A percentile compares a stretch with the other conserved stretches of the same genome.
Evolutionary conservation across 37 sponge, comb jelly and placozoan genomes (phyloP).

Genomic region (Eunapius fragilis): DNA sequence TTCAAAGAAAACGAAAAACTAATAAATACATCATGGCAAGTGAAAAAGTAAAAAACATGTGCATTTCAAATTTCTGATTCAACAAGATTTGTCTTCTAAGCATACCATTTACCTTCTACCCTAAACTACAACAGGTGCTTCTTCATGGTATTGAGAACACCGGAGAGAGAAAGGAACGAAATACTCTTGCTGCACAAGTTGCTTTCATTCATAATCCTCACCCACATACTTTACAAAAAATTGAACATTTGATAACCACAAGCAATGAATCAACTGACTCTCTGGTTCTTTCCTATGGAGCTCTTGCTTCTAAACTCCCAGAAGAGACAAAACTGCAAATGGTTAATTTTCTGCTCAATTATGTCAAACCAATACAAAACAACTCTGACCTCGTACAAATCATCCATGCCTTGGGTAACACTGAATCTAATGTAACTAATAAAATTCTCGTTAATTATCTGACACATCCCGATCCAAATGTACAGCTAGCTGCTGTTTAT

Average conservation of each 20-base stretch:
- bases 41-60: too few species aligned
- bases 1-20: too few species aligned
- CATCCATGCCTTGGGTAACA: slow-evolving; percentile 56
- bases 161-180: slow-evolving; percentile 11
- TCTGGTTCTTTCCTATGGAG: slow-evolving; percentile 34
- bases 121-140: slow-evolving; percentile 8
- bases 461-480: slow-evolving; percentile 19
- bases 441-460: slow-evolving; percentile 26
- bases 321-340: not conserved
- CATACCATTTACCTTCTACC: too few species aligned
- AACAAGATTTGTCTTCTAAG: too few species aligned
- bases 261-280: not conserved
- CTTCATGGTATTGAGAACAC: not conserved
- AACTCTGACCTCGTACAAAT: slow-evolving; percentile 18
- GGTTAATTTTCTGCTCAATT: slow-evolving; percentile 8
- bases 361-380: not conserved
- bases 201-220: slow-evolving; percentile 12
- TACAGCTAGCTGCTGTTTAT: slow-evolving; percentile 33
- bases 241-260: slow-evolving; percentile 6
- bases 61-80: too few species aligned
- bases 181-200: not conserved
- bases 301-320: slow-evolving; percentile 5
- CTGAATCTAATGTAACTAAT: slow-evolving; percentile 10
- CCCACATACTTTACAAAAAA: not conserved
- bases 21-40: too few species aligned